Base-by-base conservation (phyloP, 2,113 vertebrate genomes). In the Oxyura jamaicensis region DNA sequence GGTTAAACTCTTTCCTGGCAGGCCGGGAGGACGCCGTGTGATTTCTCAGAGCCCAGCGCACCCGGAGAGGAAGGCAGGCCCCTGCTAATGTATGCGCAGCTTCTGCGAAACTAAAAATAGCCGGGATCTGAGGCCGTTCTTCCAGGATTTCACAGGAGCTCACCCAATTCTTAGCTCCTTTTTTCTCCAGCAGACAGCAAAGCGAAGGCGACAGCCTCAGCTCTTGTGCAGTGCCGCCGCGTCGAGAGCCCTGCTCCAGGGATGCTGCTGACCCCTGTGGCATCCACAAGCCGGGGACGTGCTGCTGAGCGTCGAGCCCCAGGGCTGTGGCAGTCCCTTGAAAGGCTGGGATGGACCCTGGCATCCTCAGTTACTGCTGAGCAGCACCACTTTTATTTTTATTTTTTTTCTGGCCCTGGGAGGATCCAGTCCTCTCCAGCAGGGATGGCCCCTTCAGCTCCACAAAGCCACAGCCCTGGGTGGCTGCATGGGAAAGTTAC, bases 31-130 rank as follows among this genome's bases (percentile, higher is more conserved):
- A 88, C 11, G 39, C 73, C 1, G n/a, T 93, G 77, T 87, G 94
- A 91, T 95, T 94, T 91, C 65, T 93, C 33, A 19, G 42, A 80
- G 91, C 89, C 8, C 1, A 8, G 67, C 13, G 5, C 52, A 44
- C 87, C 80, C 29, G 13, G 93, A 74, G 93, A 90, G 62, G 76
- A 82, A 93, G 93, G 86, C 91, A 89, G 92, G 74, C 85, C 87
- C 79, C 86, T 42, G 7, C 87, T 96, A 96, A 97, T 94, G 71
- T 93, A 97, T 94, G 94, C 90, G 3, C 73, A 80, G 94, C 86
- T 95, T 92, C 96, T 72, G 86, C 18, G 44, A 48, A 62, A 39
- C 95, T 97, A 97, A 97, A 97, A 97, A 97, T 97, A 97, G 96
- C 94, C 6, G 3, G 4, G 85, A 96, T 96, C 96, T 91, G 93